Base-by-base conservation (phyloP, 2,113 vertebrate species). In the Peromyscus leucopus region DNA sequence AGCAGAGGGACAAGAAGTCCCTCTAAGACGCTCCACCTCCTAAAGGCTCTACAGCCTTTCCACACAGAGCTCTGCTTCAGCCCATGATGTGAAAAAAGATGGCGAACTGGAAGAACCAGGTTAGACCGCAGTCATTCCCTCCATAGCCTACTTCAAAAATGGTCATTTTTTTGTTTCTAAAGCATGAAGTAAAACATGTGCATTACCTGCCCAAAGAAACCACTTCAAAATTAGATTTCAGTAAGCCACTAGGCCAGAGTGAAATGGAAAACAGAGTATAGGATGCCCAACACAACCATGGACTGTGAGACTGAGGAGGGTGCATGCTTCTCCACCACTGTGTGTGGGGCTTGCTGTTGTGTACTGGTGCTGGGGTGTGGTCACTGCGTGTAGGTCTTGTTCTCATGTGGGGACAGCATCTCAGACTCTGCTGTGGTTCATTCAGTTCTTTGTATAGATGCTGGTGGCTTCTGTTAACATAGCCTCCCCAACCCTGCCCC, bases 271-370 rank as follows among this genome's bases (percentile, higher is more conserved):
- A 5, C 12, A 11, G 36, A n/a, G 7, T 10, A 21, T 36, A 28
- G 16, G 17, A 28, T 28, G 36, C 57, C 36, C 11, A 24, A 7
- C 19, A 1, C 1, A 61, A 4, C 28, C 7, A 4, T 33, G 10
- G 42, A 8, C 80, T 17, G 8, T 12, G 91, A 19, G n/a, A 26
- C 46, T 7, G 74, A 36, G 65, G 82, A 57, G 48, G 57, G 13
- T 0, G 10, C 1, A 4, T 0, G 3, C 4, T 19, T 65, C 48
- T 79, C 55, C 5, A 5, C 82, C 5, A 28, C 8, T 46, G 26
- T 13, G 9, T 55, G 6, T 24, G 4, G 1, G 13, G 59, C 26
- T 67, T 39, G 80, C 59, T 21, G 7, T 42, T 22, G 22, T 16
- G 51, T 7, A 17, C 19, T 26, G 17, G 28, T 24, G 55, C 31